Percentiles rank a stretch among this genome's conserved stretches.
Conservation (phyloP, 37 sponge, comb jelly and placozoan genomes). For the Hormiphora californensis region DNA sequence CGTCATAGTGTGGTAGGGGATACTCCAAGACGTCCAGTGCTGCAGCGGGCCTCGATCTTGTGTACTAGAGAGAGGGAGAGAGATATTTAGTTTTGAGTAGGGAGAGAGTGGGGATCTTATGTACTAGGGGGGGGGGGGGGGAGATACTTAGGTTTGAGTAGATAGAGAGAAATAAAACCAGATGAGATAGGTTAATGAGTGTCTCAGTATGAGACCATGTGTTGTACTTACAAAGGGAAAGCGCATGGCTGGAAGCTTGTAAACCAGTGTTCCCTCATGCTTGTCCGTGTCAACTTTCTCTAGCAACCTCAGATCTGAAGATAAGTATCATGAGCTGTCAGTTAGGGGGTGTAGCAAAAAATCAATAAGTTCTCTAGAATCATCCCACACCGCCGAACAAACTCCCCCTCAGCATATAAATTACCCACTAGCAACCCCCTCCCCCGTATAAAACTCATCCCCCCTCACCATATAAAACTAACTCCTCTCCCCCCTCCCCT, state of each 20-base stretch:
- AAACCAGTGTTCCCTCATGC: slow-evolving; percentile 27
- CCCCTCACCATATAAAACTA: too few relatives aligned
- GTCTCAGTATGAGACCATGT: too few relatives aligned
- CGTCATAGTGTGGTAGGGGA: slow-evolving; percentile 11
- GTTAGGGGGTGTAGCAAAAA: too few relatives aligned
- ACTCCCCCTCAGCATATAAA: too few relatives aligned
- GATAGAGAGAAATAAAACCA: too few relatives aligned
- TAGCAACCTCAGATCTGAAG: slow-evolving; percentile 13
- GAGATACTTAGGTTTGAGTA: background rate
- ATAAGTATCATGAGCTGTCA: too few relatives aligned
- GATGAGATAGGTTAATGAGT: too few relatives aligned
- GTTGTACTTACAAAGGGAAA: slow-evolving; percentile 45
- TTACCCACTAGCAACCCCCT: too few relatives aligned
- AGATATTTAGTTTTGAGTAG: background rate
- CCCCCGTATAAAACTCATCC: too few relatives aligned
- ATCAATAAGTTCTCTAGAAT: too few relatives aligned
- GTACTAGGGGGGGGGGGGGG: background rate
- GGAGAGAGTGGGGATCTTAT: background rate
- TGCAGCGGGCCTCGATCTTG: slow-evolving; percentile 23
- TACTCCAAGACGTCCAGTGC: background rate
- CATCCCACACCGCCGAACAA: too few relatives aligned
- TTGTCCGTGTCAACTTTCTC: slow-evolving; percentile 51
- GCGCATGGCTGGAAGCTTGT: slow-evolving; percentile 42
- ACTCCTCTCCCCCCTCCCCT: too few relatives aligned
- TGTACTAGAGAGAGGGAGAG: slow-evolving; percentile 22